Conservation (phyloP, 1,140 invertebrate genomes). For the Hypsibius dujardini region DNA sequence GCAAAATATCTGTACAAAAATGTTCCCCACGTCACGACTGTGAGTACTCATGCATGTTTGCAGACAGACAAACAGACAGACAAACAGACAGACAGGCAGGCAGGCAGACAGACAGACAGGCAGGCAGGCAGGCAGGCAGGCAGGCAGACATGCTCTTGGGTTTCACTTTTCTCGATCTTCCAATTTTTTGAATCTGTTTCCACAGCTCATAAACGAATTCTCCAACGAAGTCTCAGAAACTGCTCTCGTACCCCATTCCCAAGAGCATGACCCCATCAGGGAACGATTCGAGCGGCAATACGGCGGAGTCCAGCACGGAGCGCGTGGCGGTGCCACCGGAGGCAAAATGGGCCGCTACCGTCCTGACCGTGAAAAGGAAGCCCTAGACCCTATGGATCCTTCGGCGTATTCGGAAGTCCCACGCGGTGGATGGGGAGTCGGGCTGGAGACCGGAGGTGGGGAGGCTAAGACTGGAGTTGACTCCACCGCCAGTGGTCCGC, state of each 20-base stretch:
- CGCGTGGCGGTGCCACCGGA: neutral
- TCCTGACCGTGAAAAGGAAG: slow-evolving; percentile 32
- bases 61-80: too few species aligned
- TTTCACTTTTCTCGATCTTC: too few species aligned
- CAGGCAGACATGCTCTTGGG: too few species aligned
- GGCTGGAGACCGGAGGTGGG: slow-evolving; percentile 43
- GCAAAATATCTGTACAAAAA: slow-evolving; percentile 7
- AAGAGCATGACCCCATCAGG: neutral
- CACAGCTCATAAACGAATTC: too few species aligned
- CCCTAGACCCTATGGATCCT: slow-evolving; percentile 75
- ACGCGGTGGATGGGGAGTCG: slow-evolving; percentile 61
- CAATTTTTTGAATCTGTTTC: too few species aligned
- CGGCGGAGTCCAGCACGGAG: neutral
- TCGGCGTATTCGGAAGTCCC: slow-evolving; percentile 61
- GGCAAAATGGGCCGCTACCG: neutral
- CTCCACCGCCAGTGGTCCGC: slow-evolving; percentile 64
- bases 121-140: too few species aligned
- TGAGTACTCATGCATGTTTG: neutral
- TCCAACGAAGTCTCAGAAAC: too few species aligned
- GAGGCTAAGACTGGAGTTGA: slow-evolving; percentile 71
- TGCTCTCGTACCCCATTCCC: too few species aligned
- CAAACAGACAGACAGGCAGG: too few species aligned
- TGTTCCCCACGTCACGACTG: neutral
- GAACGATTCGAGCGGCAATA: neutral
- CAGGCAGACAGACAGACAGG: too few species aligned